Base-by-base conservation (phyloP, 23 tunicate species). In the Styela clava region DNA sequence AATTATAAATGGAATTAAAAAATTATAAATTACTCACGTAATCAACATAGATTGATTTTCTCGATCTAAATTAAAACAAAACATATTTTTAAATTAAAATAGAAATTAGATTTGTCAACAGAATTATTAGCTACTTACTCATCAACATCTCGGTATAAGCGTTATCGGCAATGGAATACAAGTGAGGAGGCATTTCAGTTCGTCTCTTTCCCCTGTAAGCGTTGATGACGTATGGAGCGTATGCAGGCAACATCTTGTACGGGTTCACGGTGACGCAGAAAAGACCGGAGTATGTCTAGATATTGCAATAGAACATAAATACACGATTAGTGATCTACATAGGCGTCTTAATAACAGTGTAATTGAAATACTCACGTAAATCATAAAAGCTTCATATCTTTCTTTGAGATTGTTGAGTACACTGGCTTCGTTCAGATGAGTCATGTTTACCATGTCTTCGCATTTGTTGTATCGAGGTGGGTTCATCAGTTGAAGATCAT, bases 221-320 rank as follows among this genome's bases (percentile, higher is more conserved):
- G 25, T 64, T 78, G 79, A 96, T 96, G 23, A 96, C 99, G 73
- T 96, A 92, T 22, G 83, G 74, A 24, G 86, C 95, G 74, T 95
- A 95, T 35, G 91, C 99, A 2, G 99, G 99, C 69, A 95, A 72
- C 91, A 91, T 85, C 82, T 94, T 94, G 88, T 94, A 94, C 23
- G 99, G 99, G 79, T 94, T 94, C 78, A 95, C 79, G 24, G 99
- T 95, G 52, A 95, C 99, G 79, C 99, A 95, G 79, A 95, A 95
- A 68, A 95, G 35, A 22, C 97, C 97, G 24, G 97, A 92, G 74
- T 92, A 92, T 1, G 97, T 92, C 94, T 88, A 85, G 12, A 44
- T n/a, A n/a, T n/a, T n/a, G n/a, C n/a, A n/a, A n/a, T n/a, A n/a
- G n/a, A n/a, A n/a, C n/a, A n/a, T n/a, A n/a, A n/a, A n/a, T n/a